Conservation (phyloP, 1,140 invertebrate species). For the Papilio polyxenes region DNA sequence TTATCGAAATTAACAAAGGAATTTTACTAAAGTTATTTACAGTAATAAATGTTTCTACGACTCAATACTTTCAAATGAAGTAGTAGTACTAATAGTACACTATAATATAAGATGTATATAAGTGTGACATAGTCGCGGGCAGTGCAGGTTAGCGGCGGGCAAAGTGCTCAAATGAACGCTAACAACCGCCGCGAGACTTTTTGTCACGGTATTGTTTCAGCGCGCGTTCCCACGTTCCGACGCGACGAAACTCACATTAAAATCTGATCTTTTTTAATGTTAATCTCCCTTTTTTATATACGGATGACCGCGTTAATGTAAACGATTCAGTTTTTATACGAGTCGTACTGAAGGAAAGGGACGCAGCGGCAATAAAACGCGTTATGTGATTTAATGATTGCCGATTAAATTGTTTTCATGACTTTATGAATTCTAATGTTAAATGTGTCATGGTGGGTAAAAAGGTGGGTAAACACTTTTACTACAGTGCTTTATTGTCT, state of each 20-base stretch:
- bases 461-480: background rate
- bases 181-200: slow-evolving; percentile 27
- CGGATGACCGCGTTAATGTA: slow-evolving; percentile 30
- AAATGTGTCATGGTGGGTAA: background rate
- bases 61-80: background rate
- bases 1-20: background rate
- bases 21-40: slow-evolving; percentile 1
- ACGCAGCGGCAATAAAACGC: slow-evolving; percentile 15
- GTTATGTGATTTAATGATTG: slow-evolving; percentile 25
- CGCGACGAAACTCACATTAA: slow-evolving; percentile 34
- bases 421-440: background rate
- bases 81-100: background rate
- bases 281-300: slow-evolving; percentile 35
- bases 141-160: background rate
- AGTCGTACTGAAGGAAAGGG: slow-evolving; percentile 6
- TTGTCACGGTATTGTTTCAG: slow-evolving; percentile 36
- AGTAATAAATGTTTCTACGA: background rate
- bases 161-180: slow-evolving; percentile 30
- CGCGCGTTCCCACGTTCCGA: slow-evolving; percentile 30
- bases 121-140: background rate
- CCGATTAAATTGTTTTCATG: slow-evolving; percentile 12
- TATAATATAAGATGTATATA: background rate
- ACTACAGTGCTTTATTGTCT: background rate
- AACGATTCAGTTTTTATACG: slow-evolving; percentile 32
- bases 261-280: slow-evolving; percentile 34